Conservation (phyloP, 2,888 invertebrate species). For the Saturnia japonica region DNA sequence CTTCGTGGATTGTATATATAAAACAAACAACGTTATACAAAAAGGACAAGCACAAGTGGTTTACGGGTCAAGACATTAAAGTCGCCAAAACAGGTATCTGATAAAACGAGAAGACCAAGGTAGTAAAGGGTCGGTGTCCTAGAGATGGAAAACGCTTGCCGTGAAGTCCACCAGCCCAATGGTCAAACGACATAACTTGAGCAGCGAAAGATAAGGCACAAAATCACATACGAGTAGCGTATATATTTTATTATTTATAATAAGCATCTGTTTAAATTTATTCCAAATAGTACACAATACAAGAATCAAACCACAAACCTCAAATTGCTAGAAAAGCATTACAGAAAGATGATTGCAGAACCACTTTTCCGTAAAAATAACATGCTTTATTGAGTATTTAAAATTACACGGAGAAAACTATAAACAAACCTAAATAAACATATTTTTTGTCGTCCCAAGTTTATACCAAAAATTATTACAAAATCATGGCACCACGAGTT, state of each 20-base stretch:
- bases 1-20: background rate
- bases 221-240: background rate
- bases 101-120: background rate
- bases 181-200: background rate
- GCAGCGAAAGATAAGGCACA: background rate
- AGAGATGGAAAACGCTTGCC: background rate
- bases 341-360: background rate
- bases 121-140: background rate
- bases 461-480: background rate
- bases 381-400: too few species aligned
- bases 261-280: background rate
- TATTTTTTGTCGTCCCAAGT: background rate
- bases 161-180: background rate
- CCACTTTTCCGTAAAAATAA: too few species aligned
- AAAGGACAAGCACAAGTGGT: background rate
- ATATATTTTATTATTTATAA: too few species aligned
- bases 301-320: background rate
- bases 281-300: background rate
- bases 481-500: background rate
- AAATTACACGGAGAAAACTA: background rate
- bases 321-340: background rate
- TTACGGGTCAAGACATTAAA: background rate
- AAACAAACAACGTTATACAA: background rate
- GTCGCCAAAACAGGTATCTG: background rate
- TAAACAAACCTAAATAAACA: background rate